phyloP scores from a whole-genome alignment of 2,113 vertebrate species.

The Mustela lutreola region DNA sequence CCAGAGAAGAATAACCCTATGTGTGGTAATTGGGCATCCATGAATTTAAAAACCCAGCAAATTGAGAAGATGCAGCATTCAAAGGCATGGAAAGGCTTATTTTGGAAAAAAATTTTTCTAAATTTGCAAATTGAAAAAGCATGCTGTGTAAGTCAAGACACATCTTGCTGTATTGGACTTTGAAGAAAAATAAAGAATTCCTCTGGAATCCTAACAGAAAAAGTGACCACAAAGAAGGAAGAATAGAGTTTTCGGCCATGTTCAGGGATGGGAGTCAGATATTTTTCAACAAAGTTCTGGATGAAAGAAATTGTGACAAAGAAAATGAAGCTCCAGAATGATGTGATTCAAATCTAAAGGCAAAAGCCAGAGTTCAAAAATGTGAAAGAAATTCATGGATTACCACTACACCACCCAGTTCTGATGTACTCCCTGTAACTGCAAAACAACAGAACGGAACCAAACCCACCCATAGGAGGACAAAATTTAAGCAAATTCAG shows the following conservation, averaged over 20 bases:
- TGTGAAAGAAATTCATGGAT: neutral
- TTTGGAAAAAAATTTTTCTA: neutral
- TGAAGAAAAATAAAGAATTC: neutral
- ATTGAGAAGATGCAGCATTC: neutral
- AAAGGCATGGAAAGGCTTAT: neutral
- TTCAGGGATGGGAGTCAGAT: neutral
- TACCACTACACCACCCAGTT: neutral
- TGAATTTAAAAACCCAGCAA: neutral
- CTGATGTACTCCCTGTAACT: neutral
- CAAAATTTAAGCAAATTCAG: neutral
- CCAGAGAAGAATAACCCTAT: neutral
- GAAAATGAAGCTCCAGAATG: neutral
- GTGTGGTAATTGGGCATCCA: neutral
- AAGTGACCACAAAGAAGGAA: neutral
- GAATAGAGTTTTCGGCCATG: neutral
- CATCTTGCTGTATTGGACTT: neutral
- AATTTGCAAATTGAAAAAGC: neutral
- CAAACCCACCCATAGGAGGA: neutral
- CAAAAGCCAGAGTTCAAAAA: neutral
- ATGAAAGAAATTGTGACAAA: neutral
- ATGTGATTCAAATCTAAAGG: neutral
- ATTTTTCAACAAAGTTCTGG: neutral
- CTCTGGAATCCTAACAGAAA: neutral
- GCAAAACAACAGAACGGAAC: neutral
- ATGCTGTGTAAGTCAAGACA: neutral